Evolutionary conservation across 2,113 vertebrate genomes (phyloP).

Genomic region (Setophaga kirtlandii): DNA sequence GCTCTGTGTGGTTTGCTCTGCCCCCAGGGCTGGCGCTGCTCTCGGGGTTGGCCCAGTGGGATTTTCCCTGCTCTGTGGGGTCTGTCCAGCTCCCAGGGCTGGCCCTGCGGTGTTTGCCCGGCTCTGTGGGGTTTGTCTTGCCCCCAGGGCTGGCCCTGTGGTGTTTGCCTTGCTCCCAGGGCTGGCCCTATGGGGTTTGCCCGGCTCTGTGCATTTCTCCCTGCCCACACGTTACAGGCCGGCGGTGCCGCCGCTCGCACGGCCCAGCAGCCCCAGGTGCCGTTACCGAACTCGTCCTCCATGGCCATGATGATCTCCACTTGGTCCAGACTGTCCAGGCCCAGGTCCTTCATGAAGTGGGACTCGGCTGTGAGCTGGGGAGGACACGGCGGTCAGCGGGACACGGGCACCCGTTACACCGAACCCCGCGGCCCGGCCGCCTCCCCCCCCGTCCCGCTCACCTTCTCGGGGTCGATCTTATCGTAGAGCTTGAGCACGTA

Average conservation of each 20-base stretch:
- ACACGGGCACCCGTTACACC: neutral
- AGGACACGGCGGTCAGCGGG: neutral
- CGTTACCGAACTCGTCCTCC: conserved; percentile 96
- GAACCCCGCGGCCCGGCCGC: neutral
- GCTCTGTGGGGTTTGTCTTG: accelerated
- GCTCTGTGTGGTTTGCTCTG: too few species aligned
- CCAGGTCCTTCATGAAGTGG: conserved; percentile 97
- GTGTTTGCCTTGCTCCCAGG: too few species aligned
- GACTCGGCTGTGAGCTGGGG: conserved; percentile 83
- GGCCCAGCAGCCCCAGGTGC: neutral
- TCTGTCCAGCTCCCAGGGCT: too few species aligned
- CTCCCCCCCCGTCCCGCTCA: conserved; percentile 24
- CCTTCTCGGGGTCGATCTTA: conserved; percentile 93
- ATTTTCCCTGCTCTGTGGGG: too few species aligned
- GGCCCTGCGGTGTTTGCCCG: too few species aligned
- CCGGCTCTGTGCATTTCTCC: neutral
- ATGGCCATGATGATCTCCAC: conserved; percentile 99
- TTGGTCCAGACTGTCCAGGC: conserved; percentile 97
- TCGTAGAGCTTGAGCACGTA: conserved; percentile 96
- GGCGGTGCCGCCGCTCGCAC: neutral
- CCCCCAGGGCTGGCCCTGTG: neutral
- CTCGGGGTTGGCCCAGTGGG: too few species aligned
- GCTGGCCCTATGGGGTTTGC: neutral
- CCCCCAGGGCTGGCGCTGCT: too few species aligned
- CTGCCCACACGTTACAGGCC: neutral